Evolutionary conservation across 2,797 vertebrate species (phyloP), one percentile per base, ranked within the genome.

Genomic region (Urosaurus nigricauda): DNA sequence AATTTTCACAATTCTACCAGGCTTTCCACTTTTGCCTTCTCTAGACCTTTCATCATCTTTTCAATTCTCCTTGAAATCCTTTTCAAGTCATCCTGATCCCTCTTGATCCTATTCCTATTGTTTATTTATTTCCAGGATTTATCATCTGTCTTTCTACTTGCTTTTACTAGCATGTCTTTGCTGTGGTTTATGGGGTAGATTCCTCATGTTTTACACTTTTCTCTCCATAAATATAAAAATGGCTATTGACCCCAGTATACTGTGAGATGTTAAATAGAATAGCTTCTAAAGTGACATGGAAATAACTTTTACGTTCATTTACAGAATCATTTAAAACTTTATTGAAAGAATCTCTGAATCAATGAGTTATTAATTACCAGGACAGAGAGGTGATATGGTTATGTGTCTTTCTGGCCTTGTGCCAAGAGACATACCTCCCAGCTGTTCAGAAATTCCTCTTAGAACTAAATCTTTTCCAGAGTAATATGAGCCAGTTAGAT

Each of bases 351-450:
- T 92, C 73, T 92, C 78, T 92, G 84, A 40, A 58, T 91, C 87
- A 73, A 90, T 82, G 82, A 89, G 37, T 87, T 56, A 90, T 90
- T 94, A 91, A 90, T 92, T 90, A 85, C 70, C 73, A 89, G 83
- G 86, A 90, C 63, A 88, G 77, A 60, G 65, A 51, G 91, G 56
- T 90, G 92, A 89, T 84, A 60, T 81, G 85, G 79, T 65, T 84
- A 43, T 90, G 47, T 83, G 19, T 53, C 86, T 82, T 4, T 4
- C 51, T 94, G 91, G 88, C 40, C 2, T 84, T 53, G 47, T 87
- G 85, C 89, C 90, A 87, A 92, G 37, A 5, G 26, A 60, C 24
- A 16, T 47, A 88, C 13, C 24, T 90, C 40, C 37, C 84, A 92
- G 51, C 71, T 85, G 79, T 91, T 77, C 68, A 84, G 47, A 82